phyloP scores from a whole-genome alignment of 2,113 vertebrate species.

The Petaurus breviceps region DNA sequence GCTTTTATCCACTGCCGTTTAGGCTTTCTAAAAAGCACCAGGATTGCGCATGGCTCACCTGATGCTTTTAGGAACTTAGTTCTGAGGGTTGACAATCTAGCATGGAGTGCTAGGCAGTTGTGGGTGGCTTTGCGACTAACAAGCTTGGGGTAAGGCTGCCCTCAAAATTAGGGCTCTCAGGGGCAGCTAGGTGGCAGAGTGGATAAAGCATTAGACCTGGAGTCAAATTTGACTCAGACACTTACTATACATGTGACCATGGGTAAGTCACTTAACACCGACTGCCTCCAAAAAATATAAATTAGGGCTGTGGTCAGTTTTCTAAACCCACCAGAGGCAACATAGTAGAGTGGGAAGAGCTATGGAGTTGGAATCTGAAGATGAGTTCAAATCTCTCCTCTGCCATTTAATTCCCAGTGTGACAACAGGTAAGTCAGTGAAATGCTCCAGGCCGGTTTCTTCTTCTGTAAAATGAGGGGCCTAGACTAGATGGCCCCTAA shows the following conservation, averaged over 20 bases:
- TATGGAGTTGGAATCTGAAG: background rate
- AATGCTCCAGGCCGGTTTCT: background rate
- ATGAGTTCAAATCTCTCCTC: background rate
- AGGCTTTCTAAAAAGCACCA: background rate
- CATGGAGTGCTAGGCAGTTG: no score
- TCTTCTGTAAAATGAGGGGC: background rate
- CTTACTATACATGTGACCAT: background rate
- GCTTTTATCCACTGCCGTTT: background rate
- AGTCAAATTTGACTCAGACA: background rate
- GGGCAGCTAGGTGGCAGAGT: background rate
- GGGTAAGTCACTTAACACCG: background rate
- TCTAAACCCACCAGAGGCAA: background rate
- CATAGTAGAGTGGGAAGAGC: no score
- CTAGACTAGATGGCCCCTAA: background rate
- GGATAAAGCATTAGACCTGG: background rate
- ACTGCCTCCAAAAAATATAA: background rate
- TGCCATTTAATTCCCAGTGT: background rate
- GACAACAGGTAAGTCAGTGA: background rate
- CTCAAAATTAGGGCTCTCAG: background rate
- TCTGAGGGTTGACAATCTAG: background rate
- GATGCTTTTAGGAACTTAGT: background rate
- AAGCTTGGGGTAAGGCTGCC: background rate
- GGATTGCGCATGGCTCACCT: no score
- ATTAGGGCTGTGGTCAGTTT: background rate
- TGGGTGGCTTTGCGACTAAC: no score